phyloP scores from a whole-genome alignment of 2,888 invertebrate genomes.

The Pseudococcus jackbeardsleyi region DNA sequence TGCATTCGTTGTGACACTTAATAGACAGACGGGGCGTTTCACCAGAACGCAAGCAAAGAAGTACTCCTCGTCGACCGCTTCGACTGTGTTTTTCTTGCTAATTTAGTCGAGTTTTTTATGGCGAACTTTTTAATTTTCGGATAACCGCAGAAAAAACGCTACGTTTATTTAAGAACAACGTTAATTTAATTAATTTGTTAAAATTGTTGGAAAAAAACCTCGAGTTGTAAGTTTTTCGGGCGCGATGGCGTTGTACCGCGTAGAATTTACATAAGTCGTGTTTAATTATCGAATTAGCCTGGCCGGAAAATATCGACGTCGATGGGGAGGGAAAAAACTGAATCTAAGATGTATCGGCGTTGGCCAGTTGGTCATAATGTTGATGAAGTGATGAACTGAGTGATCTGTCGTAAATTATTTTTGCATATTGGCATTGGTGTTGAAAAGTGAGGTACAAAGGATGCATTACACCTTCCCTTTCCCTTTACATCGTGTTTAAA shows the following conservation, averaged over 20 bases:
- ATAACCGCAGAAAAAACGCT: constrained; percentile 27
- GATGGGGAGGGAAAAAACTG: not conserved
- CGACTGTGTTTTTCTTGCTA: constrained; percentile 30
- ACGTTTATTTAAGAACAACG: constrained; percentile 46
- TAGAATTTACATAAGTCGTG: constrained; percentile 45
- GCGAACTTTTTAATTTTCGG: constrained; percentile 43
- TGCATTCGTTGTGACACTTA: constrained; percentile 25
- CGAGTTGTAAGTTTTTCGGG: not conserved
- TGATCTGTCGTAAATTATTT: no score
- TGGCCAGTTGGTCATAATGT: no score
- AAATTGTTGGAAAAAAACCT: not conserved
- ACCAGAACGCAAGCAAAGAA: constrained; percentile 1
- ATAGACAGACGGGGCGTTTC: constrained; percentile 12
- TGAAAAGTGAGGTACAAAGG: no score
- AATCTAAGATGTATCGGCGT: no score
- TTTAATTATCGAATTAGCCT: constrained; percentile 39
- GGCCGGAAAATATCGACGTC: not conserved
- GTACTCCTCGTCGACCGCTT: not conserved
- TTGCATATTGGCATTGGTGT: no score
- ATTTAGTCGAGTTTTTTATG: constrained; percentile 43
- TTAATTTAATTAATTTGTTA: constrained; percentile 38
- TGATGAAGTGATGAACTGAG: no score
- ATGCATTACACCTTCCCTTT: no score
- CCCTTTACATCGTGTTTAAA: no score
- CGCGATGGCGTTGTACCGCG: not conserved